Evolutionary conservation across 2,888 invertebrate species (phyloP), one percentile per base, ranked within the genome.

Genomic region (Cactoblastis cactorum): DNA sequence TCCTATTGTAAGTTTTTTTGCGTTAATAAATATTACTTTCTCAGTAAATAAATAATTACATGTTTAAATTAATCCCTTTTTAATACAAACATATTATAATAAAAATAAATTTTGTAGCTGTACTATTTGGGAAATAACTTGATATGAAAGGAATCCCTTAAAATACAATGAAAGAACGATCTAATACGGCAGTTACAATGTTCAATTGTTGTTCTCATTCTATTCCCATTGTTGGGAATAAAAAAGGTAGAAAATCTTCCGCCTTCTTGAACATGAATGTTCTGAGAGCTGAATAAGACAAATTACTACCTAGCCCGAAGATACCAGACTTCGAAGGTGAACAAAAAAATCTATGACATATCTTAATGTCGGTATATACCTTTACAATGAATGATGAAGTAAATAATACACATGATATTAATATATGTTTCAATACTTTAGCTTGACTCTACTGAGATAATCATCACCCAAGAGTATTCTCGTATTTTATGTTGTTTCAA

Each of bases 151-250:
- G 9, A 28, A 33, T 33, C 34, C 45, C 18, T 46, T 17, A 14
- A 48, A 32, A 37, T 48, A 17, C 32, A 18, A 33, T 33, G 39
- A 49, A 49, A 49, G 39, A 18, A 28, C 38, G 12, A 3, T 49
- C 18, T 39, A 17, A 32, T 50, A 48, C 47, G 47, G 47, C 50
- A 33, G 50, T 50, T 34, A 46, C 63, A 67, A 67, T 69, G 70
- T 74, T 65, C 69, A 78, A 37, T 80, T 80, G 81, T n/a, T n/a
- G 81, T 80, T 77, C 72, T 70, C 64, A 57, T 50, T 65, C 69
- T 69, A 74, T 76, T 70, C 62, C 70, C 67, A 73, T 74, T 77
- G 76, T 74, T 70, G 59, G 64, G 65, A 6, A 59, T 62, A 64
- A 72, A 78, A 80, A 79, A 79, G 72, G 63, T 41, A 17, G 57